Conservation (phyloP, 2,113 vertebrate species). For the Hydrolagus affinis region DNA sequence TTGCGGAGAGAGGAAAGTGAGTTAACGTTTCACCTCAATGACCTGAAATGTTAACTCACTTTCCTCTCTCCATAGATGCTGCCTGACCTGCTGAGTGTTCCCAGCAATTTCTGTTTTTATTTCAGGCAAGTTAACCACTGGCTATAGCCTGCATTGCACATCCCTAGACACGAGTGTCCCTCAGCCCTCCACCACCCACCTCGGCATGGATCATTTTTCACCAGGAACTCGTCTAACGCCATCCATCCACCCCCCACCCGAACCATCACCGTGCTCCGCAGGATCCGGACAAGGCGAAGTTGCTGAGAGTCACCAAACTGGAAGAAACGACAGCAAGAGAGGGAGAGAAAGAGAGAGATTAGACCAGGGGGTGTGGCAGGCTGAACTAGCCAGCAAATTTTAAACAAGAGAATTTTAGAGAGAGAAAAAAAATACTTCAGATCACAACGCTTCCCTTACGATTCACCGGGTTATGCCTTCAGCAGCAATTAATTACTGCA, state of each 20-base stretch:
- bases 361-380: background rate
- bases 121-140: background rate
- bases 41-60: background rate
- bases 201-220: conserved; percentile 97
- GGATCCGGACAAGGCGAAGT: conserved; percentile 86
- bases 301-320: conserved; percentile 98
- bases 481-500: background rate
- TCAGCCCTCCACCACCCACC: conserved; percentile 59
- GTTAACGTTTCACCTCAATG: background rate
- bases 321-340: conserved; percentile 39
- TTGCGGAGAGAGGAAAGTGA: too few relatives aligned
- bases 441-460: conserved; percentile 43
- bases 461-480: conserved; percentile 49
- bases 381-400: conserved; percentile 24
- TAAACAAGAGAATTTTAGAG: background rate
- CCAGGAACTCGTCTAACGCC: conserved; percentile 95
- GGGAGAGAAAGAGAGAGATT: background rate
- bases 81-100: too few relatives aligned
- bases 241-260: conserved; percentile 98
- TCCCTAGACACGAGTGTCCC: background rate
- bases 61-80: background rate
- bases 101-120: too few relatives aligned
- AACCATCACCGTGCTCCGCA: conserved; percentile 96
- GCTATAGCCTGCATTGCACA: background rate
- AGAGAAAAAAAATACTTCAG: background rate